A percentile compares a stretch with the other conserved stretches of the same genome.
phyloP scores from a whole-genome alignment of 2,888 invertebrate species.

The Platycheirus rosarum region DNA sequence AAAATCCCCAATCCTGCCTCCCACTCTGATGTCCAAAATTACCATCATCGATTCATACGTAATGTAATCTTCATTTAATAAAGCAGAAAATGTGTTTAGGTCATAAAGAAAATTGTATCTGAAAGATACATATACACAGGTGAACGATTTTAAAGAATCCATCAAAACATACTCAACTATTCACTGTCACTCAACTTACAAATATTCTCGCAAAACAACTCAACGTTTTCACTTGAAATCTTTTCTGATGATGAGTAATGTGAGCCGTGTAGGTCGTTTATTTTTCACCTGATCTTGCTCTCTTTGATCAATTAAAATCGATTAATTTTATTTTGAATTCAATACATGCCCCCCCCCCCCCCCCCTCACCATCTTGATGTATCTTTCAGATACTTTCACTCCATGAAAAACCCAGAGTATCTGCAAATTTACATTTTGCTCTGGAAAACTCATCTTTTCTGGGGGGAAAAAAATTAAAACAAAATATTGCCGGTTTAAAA shows the following conservation, averaged over 20 bases:
- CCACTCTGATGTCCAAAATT: not conserved
- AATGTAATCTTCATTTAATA: not conserved
- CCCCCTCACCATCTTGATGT: not conserved
- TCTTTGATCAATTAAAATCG: slow-evolving; percentile 68
- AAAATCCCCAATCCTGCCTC: not conserved
- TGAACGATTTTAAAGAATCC: not conserved
- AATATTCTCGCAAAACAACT: slow-evolving; percentile 32
- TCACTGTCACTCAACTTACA: slow-evolving; percentile 55
- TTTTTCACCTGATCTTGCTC: slow-evolving; percentile 66
- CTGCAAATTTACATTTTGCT: slow-evolving; percentile 36
- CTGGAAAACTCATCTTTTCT: slow-evolving; percentile 64
- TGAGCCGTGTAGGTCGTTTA: slow-evolving; percentile 45
- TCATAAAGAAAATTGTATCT: not conserved
- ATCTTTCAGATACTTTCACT: no score
- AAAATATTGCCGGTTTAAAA: slow-evolving; percentile 52
- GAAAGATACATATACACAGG: not conserved
- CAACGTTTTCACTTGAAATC: slow-evolving; percentile 44
- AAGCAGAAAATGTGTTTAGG: not conserved
- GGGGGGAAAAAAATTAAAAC: slow-evolving; percentile 40
- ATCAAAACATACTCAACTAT: slow-evolving; percentile 1
- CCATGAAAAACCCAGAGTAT: not conserved
- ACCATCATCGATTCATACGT: not conserved
- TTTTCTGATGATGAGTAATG: slow-evolving; percentile 44
- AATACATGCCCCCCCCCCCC: slow-evolving; percentile 17
- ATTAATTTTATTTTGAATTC: slow-evolving; percentile 58